Evolutionary conservation across 2,113 vertebrate species (phyloP).

Genomic region (Lampris megalopsis): DNA sequence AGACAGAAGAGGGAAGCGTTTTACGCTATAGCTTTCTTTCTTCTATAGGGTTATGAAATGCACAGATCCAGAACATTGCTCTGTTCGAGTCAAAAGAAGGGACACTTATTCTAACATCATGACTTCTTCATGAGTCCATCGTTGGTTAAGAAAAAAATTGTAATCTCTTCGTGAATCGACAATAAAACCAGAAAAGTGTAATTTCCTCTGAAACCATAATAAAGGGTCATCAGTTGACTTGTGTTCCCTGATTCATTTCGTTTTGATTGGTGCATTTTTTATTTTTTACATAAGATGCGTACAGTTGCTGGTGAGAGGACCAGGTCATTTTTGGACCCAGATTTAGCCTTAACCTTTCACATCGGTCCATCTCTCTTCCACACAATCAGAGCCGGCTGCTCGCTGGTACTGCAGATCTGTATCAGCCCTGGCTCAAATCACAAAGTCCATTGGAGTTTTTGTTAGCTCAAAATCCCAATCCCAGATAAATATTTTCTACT

Average conservation of each 20-base stretch:
- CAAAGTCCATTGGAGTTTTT: conserved; percentile 36
- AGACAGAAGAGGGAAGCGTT: conserved; percentile 65
- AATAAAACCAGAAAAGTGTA: not conserved
- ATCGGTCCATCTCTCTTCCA: conserved; percentile 2
- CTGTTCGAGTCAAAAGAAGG: conserved; percentile 59
- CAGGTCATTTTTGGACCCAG: not conserved
- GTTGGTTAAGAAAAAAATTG: not conserved
- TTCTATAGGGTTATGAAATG: not conserved
- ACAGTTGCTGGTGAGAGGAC: not conserved
- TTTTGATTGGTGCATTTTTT: not conserved
- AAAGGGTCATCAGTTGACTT: not conserved
- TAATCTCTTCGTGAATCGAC: not conserved
- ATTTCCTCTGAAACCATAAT: not conserved
- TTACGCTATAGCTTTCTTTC: conserved; percentile 34
- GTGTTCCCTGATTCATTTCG: not conserved
- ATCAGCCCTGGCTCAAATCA: conserved; percentile 41
- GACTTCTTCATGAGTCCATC: not conserved
- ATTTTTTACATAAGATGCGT: not conserved
- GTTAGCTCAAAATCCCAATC: conserved; percentile 36
- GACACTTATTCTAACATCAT: not conserved
- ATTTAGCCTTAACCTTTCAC: not conserved
- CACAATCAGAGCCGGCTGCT: conserved; percentile 9
- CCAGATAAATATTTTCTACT: conserved; percentile 41
- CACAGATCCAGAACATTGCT: conserved; percentile 47
- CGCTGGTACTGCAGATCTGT: conserved; percentile 27